Percentiles rank a stretch among this genome's conserved stretches.
Conservation (phyloP, 2,113 vertebrate genomes). For the Saccopteryx bilineata region DNA sequence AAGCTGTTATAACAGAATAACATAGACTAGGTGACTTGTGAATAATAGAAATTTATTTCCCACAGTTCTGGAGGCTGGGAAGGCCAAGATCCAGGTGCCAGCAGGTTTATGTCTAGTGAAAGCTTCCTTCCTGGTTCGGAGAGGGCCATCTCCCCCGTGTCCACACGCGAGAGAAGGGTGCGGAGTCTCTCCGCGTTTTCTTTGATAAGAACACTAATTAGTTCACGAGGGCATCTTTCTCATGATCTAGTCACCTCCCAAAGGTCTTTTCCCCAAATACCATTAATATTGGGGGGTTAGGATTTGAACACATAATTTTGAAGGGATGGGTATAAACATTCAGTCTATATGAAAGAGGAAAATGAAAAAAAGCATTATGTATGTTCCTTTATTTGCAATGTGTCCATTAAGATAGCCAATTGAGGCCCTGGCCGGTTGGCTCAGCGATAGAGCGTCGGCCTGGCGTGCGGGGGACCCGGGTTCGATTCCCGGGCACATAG, state of each 20-base stretch:
- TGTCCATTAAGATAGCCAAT: background rate
- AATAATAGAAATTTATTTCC: background rate
- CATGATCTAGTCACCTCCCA: background rate
- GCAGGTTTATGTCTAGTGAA: background rate
- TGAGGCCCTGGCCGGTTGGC: too few species aligned
- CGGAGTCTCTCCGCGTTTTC: background rate
- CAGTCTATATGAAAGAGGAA: background rate
- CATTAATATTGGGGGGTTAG: background rate
- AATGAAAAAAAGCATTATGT: background rate
- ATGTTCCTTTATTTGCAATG: background rate
- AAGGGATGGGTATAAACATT: background rate
- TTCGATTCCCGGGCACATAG: too few species aligned
- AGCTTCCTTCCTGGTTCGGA: accelerated
- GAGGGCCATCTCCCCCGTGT: background rate
- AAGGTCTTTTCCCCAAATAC: too few species aligned
- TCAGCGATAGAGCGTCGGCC: too few species aligned
- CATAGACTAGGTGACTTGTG: background rate
- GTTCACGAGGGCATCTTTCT: background rate
- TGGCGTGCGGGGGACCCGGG: too few species aligned
- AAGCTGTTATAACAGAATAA: background rate
- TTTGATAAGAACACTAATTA: too few species aligned
- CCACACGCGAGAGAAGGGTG: background rate
- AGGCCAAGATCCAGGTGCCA: background rate
- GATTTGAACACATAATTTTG: background rate
- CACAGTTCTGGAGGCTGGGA: background rate